Percentiles rank a stretch among this genome's conserved stretches.
These are phyloP conservation scores for Archilochus colubris DNA, from an alignment of 2,113 vertebrate species.

Conservation along the genomic window DNA sequence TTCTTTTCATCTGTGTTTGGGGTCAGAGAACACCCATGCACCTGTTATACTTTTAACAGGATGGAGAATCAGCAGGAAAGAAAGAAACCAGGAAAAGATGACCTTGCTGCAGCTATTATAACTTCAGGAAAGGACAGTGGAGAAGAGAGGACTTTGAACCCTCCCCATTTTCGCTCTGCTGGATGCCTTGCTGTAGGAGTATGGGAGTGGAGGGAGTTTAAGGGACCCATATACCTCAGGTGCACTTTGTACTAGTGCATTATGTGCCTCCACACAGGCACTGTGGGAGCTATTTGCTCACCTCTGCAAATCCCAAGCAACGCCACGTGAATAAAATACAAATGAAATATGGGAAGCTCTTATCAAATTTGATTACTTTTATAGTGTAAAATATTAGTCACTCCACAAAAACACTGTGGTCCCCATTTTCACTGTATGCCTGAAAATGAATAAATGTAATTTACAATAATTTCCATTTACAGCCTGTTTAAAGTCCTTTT, in stretches of 20 bases:
- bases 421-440: neutral
- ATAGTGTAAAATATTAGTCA: neutral
- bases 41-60: conserved; percentile 14
- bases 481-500: neutral
- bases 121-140: neutral
- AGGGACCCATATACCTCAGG: neutral
- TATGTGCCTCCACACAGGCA: neutral
- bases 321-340: neutral
- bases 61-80: conserved; percentile 34
- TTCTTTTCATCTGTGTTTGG: neutral
- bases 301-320: neutral
- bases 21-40: conserved; percentile 36
- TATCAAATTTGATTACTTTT: conserved; percentile 23
- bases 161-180: conserved; percentile 13
- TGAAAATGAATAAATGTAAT: conserved; percentile 1
- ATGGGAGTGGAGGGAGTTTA: neutral
- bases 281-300: neutral
- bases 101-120: conserved; percentile 26
- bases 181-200: neutral
- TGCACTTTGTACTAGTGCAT: rapidly evolving
- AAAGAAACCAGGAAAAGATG: conserved; percentile 35
- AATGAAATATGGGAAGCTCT: conserved; percentile 21
- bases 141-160: conserved; percentile 31
- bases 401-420: neutral
- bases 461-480: conserved; percentile 21